Evolutionary conservation across 2,113 vertebrate species (phyloP).

Genomic region (Engystomops pustulosus): DNA sequence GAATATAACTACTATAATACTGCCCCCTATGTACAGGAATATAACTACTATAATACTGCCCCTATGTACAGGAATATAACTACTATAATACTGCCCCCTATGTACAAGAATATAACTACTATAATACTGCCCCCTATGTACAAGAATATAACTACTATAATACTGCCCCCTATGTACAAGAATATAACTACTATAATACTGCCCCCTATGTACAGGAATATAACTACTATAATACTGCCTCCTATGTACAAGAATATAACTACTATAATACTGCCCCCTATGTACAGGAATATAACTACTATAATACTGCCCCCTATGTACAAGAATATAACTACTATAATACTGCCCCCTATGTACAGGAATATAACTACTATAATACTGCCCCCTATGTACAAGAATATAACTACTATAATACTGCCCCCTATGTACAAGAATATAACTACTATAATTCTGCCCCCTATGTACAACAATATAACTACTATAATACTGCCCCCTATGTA

Average conservation of each 20-base stretch:
- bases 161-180: too few relatives aligned
- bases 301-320: too few relatives aligned
- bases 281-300: too few relatives aligned
- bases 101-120: conserved; percentile 9
- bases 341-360: too few relatives aligned
- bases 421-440: conserved; percentile 12
- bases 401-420: not conserved
- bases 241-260: too few relatives aligned
- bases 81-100: not conserved
- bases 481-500: not conserved
- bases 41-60: not conserved
- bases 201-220: too few relatives aligned
- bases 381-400: conserved; percentile 6
- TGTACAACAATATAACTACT: conserved; percentile 6
- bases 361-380: too few relatives aligned
- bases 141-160: too few relatives aligned
- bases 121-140: conserved; percentile 5
- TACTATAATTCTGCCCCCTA: conserved; percentile 2
- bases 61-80: not conserved
- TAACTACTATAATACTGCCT: too few relatives aligned
- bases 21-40: not conserved
- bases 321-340: too few relatives aligned
- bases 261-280: too few relatives aligned
- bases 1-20: conserved; percentile 1
- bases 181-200: too few relatives aligned